Evolutionary conservation across 1,140 invertebrate genomes (phyloP).

Genomic region (Neocloeon triangulifer): DNA sequence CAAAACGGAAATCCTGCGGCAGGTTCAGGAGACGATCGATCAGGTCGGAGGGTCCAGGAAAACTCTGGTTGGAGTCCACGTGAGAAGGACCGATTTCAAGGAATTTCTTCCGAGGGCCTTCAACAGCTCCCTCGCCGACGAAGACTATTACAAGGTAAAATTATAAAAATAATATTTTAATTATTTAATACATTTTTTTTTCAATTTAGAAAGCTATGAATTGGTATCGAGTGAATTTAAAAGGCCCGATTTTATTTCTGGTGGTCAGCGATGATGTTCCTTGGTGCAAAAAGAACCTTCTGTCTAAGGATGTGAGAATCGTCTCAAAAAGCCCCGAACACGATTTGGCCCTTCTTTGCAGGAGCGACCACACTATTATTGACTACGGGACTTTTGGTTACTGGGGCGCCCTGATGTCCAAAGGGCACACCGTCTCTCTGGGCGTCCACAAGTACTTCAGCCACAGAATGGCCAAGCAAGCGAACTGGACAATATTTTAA

Average conservation of each 20-base stretch:
- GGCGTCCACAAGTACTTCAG: too few species aligned
- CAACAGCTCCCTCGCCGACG: not conserved
- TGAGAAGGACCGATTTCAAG: conserved; percentile 2
- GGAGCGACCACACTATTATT: conserved; percentile 3
- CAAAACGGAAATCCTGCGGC: not conserved
- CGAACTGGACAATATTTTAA: too few species aligned
- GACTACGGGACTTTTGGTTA: conserved; percentile 4
- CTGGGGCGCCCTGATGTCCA: conserved; percentile 1
- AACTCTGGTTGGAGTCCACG: conserved; percentile 2
- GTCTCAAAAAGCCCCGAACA: not conserved
- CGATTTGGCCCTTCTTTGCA: conserved; percentile 3
- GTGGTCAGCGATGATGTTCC: too few species aligned
- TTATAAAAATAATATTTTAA: too few species aligned
- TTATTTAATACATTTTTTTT: too few species aligned
- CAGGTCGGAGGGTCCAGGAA: not conserved
- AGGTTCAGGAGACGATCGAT: not conserved
- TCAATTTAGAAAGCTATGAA: conserved; percentile 3
- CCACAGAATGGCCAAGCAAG: too few species aligned
- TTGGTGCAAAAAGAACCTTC: too few species aligned
- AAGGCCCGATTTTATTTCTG: not conserved
- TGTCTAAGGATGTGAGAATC: too few species aligned
- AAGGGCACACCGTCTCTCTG: conserved; percentile 2
- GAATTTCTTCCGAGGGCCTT: conserved; percentile 1
- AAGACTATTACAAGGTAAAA: too few species aligned
- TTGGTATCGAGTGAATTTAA: not conserved